Conservation (phyloP, 2,797 vertebrate species). For the Acipenser ruthenus region DNA sequence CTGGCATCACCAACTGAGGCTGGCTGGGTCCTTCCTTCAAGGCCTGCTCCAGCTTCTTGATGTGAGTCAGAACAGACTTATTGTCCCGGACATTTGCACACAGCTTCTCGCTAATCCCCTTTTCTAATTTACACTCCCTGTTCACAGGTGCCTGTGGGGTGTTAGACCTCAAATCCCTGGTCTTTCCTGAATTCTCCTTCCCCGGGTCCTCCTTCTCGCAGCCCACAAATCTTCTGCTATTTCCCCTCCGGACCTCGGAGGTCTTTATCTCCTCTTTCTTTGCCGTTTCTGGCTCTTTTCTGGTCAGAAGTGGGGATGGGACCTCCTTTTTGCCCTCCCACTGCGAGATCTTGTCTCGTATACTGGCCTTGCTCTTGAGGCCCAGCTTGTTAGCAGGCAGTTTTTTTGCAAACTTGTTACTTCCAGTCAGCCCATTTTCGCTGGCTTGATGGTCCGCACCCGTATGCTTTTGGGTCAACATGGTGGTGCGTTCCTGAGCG, state of each 20-base stretch:
- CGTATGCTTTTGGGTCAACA: conserved; percentile 74
- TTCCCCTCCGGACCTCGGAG: conserved; percentile 49
- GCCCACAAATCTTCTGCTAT: conserved; percentile 57
- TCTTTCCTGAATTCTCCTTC: conserved; percentile 65
- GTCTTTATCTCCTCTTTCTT: conserved; percentile 59
- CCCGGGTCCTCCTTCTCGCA: conserved; percentile 68
- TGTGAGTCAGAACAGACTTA: conserved; percentile 78
- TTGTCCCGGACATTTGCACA: conserved; percentile 64
- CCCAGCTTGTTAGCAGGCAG: conserved; percentile 29
- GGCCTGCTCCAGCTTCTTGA: conserved; percentile 86
- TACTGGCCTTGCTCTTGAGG: conserved; percentile 71
- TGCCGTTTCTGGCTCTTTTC: conserved; percentile 55
- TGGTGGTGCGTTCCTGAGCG: conserved; percentile 49
- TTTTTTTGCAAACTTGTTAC: conserved; percentile 51
- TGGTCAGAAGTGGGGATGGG: conserved; percentile 26
- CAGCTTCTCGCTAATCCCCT: conserved; percentile 48
- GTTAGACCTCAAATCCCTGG: conserved; percentile 39
- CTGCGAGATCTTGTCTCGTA: conserved; percentile 93
- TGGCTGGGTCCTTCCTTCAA: conserved; percentile 76
- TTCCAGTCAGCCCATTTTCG: conserved; percentile 61
- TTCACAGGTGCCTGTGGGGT: conserved; percentile 45
- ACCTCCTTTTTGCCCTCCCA: conserved; percentile 89
- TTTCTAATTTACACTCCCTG: conserved; percentile 56
- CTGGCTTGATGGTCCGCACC: conserved; percentile 53
- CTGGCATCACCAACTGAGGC: conserved; percentile 75